phyloP scores from a whole-genome alignment of 2,113 vertebrate genomes.

The Myotis yumanensis region DNA sequence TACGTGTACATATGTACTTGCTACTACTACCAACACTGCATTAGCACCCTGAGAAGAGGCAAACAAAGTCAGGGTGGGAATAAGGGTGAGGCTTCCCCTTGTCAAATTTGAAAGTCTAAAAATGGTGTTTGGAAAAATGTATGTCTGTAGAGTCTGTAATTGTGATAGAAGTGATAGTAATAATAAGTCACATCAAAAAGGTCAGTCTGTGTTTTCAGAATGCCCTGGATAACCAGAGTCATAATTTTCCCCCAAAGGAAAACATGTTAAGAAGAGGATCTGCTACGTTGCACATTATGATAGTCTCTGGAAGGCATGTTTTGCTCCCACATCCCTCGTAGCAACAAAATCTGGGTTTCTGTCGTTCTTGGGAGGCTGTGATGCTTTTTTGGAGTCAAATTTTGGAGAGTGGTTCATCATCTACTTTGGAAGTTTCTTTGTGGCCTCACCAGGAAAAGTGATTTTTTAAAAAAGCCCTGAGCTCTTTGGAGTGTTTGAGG shows the following conservation, averaged over 20 bases:
- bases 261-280: background rate
- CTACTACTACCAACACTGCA: background rate
- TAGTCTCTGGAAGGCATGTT: background rate
- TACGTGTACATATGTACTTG: background rate
- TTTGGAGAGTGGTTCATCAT: background rate
- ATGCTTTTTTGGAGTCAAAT: background rate
- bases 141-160: background rate
- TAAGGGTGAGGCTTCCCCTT: background rate
- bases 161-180: background rate
- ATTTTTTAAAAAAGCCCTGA: background rate
- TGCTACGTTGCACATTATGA: background rate
- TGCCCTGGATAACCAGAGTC: background rate
- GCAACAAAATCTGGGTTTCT: background rate
- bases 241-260: background rate
- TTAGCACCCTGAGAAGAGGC: background rate
- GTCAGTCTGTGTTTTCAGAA: background rate
- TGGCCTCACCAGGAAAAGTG: background rate
- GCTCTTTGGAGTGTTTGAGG: background rate
- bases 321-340: rapidly evolving
- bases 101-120: background rate
- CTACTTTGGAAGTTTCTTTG: background rate
- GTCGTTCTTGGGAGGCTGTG: background rate
- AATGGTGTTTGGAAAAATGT: background rate
- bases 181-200: background rate
- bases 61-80: background rate